Percentiles rank a stretch among this genome's conserved stretches.
Evolutionary conservation across 2,113 vertebrate species (phyloP).

Genomic region (Rhabdomys dilectus): DNA sequence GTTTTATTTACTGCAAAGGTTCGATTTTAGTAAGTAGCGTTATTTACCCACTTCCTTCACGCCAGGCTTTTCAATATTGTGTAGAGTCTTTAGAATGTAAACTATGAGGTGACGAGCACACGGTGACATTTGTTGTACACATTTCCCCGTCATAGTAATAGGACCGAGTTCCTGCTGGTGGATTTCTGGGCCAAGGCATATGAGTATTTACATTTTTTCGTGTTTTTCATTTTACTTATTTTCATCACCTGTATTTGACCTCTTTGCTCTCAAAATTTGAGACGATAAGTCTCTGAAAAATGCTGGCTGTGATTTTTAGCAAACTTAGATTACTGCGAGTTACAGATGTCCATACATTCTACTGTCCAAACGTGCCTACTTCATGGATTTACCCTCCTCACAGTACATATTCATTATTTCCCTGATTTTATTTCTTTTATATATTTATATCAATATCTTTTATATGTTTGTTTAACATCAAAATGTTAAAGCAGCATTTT

Average conservation of each 20-base stretch:
- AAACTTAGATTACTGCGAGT: neutral
- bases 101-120: neutral
- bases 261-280: neutral
- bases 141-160: neutral
- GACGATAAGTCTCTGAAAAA: neutral
- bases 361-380: neutral
- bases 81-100: constrained; percentile 44
- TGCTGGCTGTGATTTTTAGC: neutral
- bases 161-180: neutral
- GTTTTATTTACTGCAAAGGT: neutral
- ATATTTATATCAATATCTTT: neutral
- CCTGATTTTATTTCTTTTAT: neutral
- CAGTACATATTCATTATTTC: neutral
- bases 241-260: neutral
- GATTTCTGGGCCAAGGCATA: constrained; percentile 12
- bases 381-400: neutral
- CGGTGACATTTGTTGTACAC: neutral
- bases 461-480: neutral
- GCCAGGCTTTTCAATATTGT: neutral
- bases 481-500: constrained; percentile 10
- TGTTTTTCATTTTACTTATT: neutral
- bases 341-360: neutral
- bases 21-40: neutral
- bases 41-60: neutral
- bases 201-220: neutral